These are phyloP conservation scores for Rhodophaea formosa DNA, from an alignment of 2,888 invertebrate genomes.

Conservation along the genomic window DNA sequence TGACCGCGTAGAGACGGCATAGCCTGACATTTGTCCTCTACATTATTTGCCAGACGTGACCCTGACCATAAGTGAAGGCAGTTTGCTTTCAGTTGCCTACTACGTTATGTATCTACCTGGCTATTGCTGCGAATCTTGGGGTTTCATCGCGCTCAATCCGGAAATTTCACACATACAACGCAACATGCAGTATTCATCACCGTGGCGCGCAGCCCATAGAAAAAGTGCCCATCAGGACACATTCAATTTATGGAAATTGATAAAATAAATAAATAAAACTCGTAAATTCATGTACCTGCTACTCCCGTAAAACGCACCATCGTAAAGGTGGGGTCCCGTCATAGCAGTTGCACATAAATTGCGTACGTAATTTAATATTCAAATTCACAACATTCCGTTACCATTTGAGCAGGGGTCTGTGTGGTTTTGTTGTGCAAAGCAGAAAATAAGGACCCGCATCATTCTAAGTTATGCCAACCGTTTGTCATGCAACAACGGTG, in stretches of 20 bases:
- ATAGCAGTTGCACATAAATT: conserved; percentile 9
- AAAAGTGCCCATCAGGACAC: neutral
- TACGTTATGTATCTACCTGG: no score
- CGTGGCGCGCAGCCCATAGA: no score
- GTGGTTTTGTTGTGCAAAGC: conserved; percentile 8
- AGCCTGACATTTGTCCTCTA: no score
- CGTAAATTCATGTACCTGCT: conserved; percentile 4
- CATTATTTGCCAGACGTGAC: no score
- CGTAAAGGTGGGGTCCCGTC: conserved; percentile 13
- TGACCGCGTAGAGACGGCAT: no score
- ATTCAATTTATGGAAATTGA: neutral
- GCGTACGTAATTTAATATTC: conserved; percentile 17
- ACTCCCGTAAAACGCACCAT: neutral
- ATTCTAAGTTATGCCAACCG: conserved; percentile 49
- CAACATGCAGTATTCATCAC: no score
- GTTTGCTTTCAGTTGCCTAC: no score
- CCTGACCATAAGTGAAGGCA: no score
- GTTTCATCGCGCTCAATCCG: no score
- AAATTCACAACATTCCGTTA: conserved; percentile 13
- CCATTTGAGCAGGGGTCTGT: conserved; percentile 1
- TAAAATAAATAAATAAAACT: conserved; percentile 1
- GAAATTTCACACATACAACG: no score
- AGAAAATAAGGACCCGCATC: conserved; percentile 41
- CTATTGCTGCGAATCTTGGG: no score
- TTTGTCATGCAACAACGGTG: conserved; percentile 51